phyloP scores from a whole-genome alignment of 2,797 vertebrate genomes.

The Holocentrus rufus region DNA sequence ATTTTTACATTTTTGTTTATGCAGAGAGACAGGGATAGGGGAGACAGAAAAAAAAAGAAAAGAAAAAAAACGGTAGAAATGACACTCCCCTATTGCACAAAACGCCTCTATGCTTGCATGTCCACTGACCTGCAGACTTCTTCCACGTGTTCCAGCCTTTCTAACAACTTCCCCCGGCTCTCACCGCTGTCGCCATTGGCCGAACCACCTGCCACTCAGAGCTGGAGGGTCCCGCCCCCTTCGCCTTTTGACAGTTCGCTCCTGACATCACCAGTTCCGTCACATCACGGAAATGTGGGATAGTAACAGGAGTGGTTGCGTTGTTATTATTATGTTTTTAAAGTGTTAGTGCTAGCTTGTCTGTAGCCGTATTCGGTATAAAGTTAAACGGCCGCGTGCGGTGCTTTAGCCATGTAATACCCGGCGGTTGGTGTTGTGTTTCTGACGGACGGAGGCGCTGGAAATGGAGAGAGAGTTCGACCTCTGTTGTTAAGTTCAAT shows the following conservation, averaged over 20 bases:
- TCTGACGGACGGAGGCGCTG: slow-evolving; percentile 48
- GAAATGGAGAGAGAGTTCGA: slow-evolving; percentile 63
- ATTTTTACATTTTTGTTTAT: too few species aligned
- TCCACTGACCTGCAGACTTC: slow-evolving; percentile 50
- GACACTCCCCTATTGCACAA: slow-evolving; percentile 70
- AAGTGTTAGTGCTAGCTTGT: not conserved
- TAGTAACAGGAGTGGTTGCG: slow-evolving; percentile 26
- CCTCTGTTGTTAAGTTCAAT: slow-evolving; percentile 62
- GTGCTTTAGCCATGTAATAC: not conserved
- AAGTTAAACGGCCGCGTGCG: not conserved
- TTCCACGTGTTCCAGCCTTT: slow-evolving; percentile 82
- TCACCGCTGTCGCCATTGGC: slow-evolving; percentile 61
- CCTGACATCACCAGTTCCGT: slow-evolving; percentile 72
- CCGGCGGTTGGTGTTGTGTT: not conserved
- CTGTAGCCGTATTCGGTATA: not conserved
- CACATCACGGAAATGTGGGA: slow-evolving; percentile 82
- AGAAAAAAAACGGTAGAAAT: not conserved
- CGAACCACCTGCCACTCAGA: slow-evolving; percentile 38
- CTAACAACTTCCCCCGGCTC: slow-evolving; percentile 61
- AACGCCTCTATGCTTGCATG: slow-evolving; percentile 54
- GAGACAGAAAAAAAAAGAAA: too few species aligned
- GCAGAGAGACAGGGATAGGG: too few species aligned
- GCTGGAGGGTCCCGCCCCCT: not conserved
- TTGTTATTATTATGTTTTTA: slow-evolving; percentile 45
- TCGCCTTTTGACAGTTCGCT: slow-evolving; percentile 23